Conservation (phyloP, 2,113 vertebrate genomes). For the mouse (Mus musculus) region GRCm39 chr3:114274001-114274500, state of each 20-base stretch:
- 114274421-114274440: not conserved
- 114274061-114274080: not conserved
- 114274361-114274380: not conserved
- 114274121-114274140: not conserved
- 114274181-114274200: not conserved
- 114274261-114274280: not conserved
- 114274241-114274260: not conserved
- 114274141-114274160: not conserved
- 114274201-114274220: not conserved
- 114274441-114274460: not conserved
- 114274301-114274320: not conserved
- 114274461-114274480: not conserved
- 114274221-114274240: conserved; percentile 27
- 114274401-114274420: not conserved
- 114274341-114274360: not conserved
- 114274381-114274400: not conserved
- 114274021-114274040: not conserved
- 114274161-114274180: not conserved
- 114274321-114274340: not conserved
- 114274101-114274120: not conserved
- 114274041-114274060: not conserved
- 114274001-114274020: not conserved
- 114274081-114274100: not conserved
- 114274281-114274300: not conserved
- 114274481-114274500: not conserved